These are phyloP conservation scores for Amblyopsis hoosieri DNA, from an alignment of 2,797 vertebrate genomes.

Conservation along the genomic window DNA sequence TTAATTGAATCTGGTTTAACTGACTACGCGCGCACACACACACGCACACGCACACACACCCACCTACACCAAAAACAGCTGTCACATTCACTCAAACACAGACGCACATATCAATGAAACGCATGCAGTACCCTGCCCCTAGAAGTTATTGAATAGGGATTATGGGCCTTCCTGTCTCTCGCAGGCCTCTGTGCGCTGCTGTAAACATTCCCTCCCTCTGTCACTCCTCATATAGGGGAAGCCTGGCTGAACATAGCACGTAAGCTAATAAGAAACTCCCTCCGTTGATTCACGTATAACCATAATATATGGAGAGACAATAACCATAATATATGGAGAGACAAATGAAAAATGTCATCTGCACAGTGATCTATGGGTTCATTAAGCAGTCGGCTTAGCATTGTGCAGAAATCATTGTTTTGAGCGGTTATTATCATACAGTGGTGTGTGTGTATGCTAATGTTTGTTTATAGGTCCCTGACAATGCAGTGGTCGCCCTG, in stretches of 20 bases:
- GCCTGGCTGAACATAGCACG: constrained; percentile 46
- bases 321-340: constrained; percentile 49
- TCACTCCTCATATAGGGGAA: constrained; percentile 51
- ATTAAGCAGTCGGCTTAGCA: constrained; percentile 34
- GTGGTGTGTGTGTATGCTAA: constrained; percentile 10
- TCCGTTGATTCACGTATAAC: constrained; percentile 36
- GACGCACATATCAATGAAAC: constrained; percentile 13
- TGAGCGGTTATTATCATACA: constrained; percentile 27
- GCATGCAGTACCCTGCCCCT: constrained; percentile 22
- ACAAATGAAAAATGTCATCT: constrained; percentile 44
- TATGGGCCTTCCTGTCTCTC: constrained; percentile 53
- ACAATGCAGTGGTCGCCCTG: constrained; percentile 93
- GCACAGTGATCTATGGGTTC: constrained; percentile 31
- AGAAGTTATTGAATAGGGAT: constrained; percentile 67
- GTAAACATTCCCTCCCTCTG: constrained; percentile 43
- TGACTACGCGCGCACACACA: constrained; percentile 35
- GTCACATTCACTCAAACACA: constrained; percentile 9
- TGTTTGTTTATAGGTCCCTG: constrained; percentile 82
- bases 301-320: constrained; percentile 48
- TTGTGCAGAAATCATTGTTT: constrained; percentile 26
- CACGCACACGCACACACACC: constrained; percentile 15
- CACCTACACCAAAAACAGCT: background rate
- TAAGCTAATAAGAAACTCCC: constrained; percentile 55
- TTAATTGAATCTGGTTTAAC: constrained; percentile 74
- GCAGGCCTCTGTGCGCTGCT: constrained; percentile 29